Conservation (phyloP, 2,888 invertebrate genomes). For the Philereme vetulata region DNA sequence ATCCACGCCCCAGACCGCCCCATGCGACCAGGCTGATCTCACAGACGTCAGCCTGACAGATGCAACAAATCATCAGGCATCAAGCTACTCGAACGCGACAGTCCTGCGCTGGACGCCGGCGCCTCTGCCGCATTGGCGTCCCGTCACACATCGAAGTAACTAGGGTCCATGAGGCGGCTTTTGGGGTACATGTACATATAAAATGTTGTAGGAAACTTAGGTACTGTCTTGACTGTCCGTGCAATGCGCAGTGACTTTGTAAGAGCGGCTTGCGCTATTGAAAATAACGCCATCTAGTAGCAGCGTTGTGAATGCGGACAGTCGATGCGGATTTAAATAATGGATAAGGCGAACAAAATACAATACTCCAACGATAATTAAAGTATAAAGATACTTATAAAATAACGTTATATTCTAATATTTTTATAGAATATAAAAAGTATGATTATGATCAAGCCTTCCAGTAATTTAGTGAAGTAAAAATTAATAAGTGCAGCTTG, state of each 20-base stretch:
- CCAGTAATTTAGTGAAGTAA: conserved; percentile 81
- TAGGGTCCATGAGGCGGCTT: conserved; percentile 25
- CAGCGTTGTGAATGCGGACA: conserved; percentile 40
- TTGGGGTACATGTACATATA: conserved; percentile 66
- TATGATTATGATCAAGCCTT: conserved; percentile 82
- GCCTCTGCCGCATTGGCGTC: conserved; percentile 78
- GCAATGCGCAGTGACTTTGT: conserved; percentile 55
- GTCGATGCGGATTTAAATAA: conserved; percentile 51
- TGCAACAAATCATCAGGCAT: conserved; percentile 24
- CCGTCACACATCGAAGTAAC: conserved; percentile 67
- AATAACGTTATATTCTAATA: conserved; percentile 75
- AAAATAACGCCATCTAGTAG: conserved; percentile 49
- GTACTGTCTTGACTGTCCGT: conserved; percentile 52
- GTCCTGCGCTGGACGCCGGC: conserved; percentile 76
- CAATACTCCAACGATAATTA: conserved; percentile 76
- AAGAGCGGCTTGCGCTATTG: conserved; percentile 44
- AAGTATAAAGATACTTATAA: conserved; percentile 68
- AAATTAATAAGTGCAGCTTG: conserved; percentile 70
- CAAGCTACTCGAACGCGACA: conserved; percentile 29
- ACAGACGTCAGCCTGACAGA: conserved; percentile 27
- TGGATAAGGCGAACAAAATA: conserved; percentile 65
- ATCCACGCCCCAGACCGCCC: conserved; percentile 53
- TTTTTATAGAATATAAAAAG: conserved; percentile 82
- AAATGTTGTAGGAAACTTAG: conserved; percentile 60
- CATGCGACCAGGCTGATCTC: conserved; percentile 36